These are phyloP conservation scores for Miniopterus natalensis DNA, from an alignment of 2,113 vertebrate genomes.

Conservation along the genomic window DNA sequence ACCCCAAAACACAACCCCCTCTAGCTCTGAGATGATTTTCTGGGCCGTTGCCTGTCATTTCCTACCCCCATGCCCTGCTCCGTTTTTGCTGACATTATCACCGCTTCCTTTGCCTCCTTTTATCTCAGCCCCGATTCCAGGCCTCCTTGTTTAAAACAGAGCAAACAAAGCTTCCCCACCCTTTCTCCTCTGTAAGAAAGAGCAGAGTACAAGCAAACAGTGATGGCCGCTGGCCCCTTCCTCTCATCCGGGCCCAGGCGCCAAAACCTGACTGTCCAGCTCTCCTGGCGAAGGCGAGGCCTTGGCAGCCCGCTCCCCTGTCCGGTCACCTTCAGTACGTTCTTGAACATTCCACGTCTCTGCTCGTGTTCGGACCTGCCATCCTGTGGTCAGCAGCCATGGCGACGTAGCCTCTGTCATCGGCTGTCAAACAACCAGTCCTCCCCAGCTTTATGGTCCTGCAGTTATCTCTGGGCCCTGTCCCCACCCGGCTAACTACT, in stretches of 20 bases:
- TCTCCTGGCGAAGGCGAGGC: not conserved
- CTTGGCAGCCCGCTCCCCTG: not conserved
- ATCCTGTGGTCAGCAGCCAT: not conserved
- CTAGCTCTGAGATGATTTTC: not conserved
- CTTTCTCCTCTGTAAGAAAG: not conserved
- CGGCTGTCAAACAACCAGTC: not conserved
- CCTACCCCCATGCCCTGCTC: not conserved
- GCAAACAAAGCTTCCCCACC: not conserved
- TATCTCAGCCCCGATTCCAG: not conserved
- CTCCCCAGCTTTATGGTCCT: not conserved
- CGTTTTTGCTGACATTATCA: not conserved
- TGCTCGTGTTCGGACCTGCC: too few relatives aligned
- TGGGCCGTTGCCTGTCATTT: not conserved
- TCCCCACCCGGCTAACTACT: not conserved
- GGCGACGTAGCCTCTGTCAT: not conserved
- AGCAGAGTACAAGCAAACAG: too few relatives aligned
- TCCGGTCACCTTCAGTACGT: not conserved
- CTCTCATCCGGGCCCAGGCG: not conserved
- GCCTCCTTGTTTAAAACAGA: not conserved
- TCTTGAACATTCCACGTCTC: not conserved
- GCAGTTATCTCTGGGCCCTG: not conserved
- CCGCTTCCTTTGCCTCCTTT: not conserved
- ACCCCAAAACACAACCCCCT: too few relatives aligned
- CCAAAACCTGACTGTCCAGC: not conserved
- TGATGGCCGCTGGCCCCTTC: not conserved